Conservation (phyloP, 1,140 invertebrate genomes). For the Pantala flavescens region DNA sequence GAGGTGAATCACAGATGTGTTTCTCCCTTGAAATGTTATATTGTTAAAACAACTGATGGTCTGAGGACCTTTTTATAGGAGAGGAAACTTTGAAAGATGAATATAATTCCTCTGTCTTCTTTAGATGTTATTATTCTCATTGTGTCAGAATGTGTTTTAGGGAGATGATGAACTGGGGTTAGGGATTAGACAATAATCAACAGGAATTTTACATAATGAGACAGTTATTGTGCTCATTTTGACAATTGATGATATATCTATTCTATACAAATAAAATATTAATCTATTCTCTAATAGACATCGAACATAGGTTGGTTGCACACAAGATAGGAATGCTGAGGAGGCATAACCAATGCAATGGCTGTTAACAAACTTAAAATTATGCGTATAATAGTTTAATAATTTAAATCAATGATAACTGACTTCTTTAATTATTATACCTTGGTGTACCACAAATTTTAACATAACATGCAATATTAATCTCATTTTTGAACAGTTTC, state of each 20-base stretch:
- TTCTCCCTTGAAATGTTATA: not conserved
- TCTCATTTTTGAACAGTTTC: too few species aligned
- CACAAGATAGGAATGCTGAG: not conserved
- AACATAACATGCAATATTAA: too few species aligned
- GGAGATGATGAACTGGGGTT: not conserved
- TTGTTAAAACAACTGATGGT: not conserved
- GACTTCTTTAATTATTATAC: too few species aligned
- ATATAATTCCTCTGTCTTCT: not conserved
- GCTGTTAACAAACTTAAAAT: not conserved
- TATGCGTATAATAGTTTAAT: too few species aligned
- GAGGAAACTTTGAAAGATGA: not conserved
- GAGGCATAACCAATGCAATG: not conserved
- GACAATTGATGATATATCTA: not conserved
- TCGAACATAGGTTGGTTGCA: not conserved
- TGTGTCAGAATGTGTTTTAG: not conserved
- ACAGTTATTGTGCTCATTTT: not conserved
- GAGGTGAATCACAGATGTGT: conserved; percentile 8
- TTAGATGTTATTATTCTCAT: not conserved
- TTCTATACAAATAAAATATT: not conserved
- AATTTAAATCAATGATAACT: too few species aligned
- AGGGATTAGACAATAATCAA: conserved; percentile 1
- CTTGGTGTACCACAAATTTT: too few species aligned
- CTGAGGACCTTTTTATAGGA: not conserved
- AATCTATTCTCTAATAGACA: not conserved
- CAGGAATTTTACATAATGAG: not conserved